Conservation (phyloP, 2,113 vertebrate genomes). For the Macroglossus sobrinus region DNA sequence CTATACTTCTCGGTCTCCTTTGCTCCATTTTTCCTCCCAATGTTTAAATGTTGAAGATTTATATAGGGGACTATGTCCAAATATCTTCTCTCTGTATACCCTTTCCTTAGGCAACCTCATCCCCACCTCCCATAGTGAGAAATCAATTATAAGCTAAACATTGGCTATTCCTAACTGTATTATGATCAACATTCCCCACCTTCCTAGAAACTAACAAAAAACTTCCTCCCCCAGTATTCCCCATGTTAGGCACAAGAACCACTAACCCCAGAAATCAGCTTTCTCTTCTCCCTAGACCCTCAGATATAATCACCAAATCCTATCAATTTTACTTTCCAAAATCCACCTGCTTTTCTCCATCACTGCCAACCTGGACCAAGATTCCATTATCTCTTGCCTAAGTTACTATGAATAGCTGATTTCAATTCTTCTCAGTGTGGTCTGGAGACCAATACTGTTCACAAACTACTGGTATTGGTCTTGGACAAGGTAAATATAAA, state of each 20-base stretch:
- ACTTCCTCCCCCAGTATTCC: neutral
- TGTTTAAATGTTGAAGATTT: neutral
- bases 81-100: neutral
- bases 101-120: neutral
- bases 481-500: neutral
- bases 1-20: neutral
- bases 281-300: neutral
- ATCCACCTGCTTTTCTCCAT: neutral
- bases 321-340: neutral
- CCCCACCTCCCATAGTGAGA: neutral
- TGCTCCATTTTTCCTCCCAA: neutral
- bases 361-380: neutral
- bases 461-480: neutral
- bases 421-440: neutral
- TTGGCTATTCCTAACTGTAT: neutral
- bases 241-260: neutral
- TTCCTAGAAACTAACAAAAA: constrained; percentile 7
- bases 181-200: neutral
- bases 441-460: neutral
- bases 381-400: neutral
- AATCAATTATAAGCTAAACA: neutral
- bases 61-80: neutral
- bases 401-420: neutral
- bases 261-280: neutral
- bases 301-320: neutral